A percentile compares a stretch with the other conserved stretches of the same genome.
Evolutionary conservation across 1,140 invertebrate genomes (phyloP).

Genomic region (Drosophila erecta): DNA sequence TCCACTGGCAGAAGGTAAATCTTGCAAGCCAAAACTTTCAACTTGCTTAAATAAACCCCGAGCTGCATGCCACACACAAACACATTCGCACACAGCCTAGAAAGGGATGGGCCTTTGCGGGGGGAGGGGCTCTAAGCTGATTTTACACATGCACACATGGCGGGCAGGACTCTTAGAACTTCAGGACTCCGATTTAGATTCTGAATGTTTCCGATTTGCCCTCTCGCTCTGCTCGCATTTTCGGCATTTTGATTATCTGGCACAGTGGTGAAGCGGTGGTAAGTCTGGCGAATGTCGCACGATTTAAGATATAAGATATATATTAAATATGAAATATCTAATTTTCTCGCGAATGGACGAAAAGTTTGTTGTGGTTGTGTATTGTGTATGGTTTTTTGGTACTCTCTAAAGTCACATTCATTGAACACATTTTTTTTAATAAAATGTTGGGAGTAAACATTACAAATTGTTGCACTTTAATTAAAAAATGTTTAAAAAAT

Average conservation of each 20-base stretch:
- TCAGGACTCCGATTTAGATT: conserved; percentile 52
- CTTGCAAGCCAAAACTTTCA: conserved; percentile 78
- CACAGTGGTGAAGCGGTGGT: conserved; percentile 41
- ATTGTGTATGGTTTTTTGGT: no score
- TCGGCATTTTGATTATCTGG: conserved; percentile 76
- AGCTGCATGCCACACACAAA: conserved; percentile 22
- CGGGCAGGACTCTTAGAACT: conserved; percentile 42
- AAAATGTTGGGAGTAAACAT: no score
- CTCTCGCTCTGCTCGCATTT: conserved; percentile 53
- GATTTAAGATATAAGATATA: no score
- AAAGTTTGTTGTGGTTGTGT: no score
- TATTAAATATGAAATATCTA: no score
- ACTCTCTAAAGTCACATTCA: no score
- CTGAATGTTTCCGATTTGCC: conserved; percentile 60
- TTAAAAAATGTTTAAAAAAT: no score
- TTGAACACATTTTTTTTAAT: no score
- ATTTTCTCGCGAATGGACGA: no score
- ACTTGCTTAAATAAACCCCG: conserved; percentile 77
- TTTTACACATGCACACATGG: conserved; percentile 72
- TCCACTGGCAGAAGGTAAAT: conserved; percentile 75
- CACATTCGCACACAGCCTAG: conserved; percentile 27
- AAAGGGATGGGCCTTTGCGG: conserved; percentile 18
- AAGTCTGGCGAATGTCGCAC: no score
- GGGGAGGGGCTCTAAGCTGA: conserved; percentile 59
- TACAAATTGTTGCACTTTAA: no score